phyloP scores from a whole-genome alignment of 2,888 invertebrate genomes.

The Herminia tarsipennalis region DNA sequence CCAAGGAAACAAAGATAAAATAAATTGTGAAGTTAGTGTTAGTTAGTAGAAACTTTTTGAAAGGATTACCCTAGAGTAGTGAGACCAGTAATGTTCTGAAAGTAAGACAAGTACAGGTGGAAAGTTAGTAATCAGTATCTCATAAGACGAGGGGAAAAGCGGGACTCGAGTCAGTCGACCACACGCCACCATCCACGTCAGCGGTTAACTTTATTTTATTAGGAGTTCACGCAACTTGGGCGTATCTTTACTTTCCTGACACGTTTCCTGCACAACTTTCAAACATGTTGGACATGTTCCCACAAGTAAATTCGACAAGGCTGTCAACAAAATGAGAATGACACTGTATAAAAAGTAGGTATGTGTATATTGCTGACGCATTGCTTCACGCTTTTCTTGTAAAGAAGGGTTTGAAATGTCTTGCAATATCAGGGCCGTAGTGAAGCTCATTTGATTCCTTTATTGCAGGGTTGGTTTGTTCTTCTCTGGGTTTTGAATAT shows the following conservation, averaged over 20 bases:
- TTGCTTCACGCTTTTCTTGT: background rate
- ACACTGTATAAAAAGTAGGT: slow-evolving; percentile 40
- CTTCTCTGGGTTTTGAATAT: too few relatives aligned
- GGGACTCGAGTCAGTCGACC: slow-evolving; percentile 34
- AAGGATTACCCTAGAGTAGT: slow-evolving; percentile 37
- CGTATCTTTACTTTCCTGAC: slow-evolving; percentile 62
- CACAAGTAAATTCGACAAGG: slow-evolving; percentile 58
- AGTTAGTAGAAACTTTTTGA: slow-evolving; percentile 38
- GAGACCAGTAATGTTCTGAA: slow-evolving; percentile 23
- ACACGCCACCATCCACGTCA: slow-evolving; percentile 47
- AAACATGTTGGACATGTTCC: slow-evolving; percentile 65
- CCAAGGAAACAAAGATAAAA: slow-evolving; percentile 43
- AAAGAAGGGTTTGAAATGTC: background rate
- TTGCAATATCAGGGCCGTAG: background rate
- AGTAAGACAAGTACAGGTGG: slow-evolving; percentile 34
- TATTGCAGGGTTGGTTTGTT: too few relatives aligned
- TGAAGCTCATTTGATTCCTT: background rate
- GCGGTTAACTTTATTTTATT: slow-evolving; percentile 67
- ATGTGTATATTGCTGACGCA: slow-evolving; percentile 4
- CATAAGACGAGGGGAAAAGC: slow-evolving; percentile 15
- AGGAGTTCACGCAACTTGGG: slow-evolving; percentile 62
- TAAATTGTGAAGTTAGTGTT: slow-evolving; percentile 43
- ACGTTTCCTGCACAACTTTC: slow-evolving; percentile 62
- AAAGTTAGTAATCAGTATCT: slow-evolving; percentile 28
- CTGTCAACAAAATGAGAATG: slow-evolving; percentile 57